Conservation (phyloP, 2,797 vertebrate species). For the Synanceia verrucosa region DNA sequence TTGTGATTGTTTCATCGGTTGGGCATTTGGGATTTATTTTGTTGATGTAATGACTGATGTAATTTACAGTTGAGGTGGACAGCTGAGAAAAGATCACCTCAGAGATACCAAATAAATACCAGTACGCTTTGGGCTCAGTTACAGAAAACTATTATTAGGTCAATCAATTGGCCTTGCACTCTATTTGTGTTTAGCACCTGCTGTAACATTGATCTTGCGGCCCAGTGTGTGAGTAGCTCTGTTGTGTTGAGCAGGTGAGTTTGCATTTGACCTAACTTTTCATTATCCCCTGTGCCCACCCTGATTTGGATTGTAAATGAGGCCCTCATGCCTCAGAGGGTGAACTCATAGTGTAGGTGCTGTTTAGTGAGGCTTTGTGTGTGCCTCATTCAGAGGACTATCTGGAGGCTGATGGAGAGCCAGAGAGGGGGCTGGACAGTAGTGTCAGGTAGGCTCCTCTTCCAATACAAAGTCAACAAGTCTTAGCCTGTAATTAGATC, state of each 20-base stretch:
- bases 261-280: slow-evolving; percentile 68
- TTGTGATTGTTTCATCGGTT: slow-evolving; percentile 44
- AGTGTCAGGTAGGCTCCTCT: slow-evolving; percentile 69
- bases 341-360: slow-evolving; percentile 31
- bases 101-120: slow-evolving; percentile 34
- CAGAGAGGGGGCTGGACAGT: slow-evolving; percentile 38
- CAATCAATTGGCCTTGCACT: slow-evolving; percentile 5
- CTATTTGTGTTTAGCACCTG: slow-evolving; percentile 8
- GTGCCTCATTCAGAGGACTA: slow-evolving; percentile 46
- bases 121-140: neutral
- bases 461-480: slow-evolving; percentile 78
- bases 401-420: slow-evolving; percentile 19
- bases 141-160: slow-evolving; percentile 9
- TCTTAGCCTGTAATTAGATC: slow-evolving; percentile 83
- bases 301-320: slow-evolving; percentile 87
- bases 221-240: slow-evolving; percentile 43
- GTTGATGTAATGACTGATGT: slow-evolving; percentile 46
- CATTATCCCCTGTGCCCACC: slow-evolving; percentile 55
- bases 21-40: slow-evolving; percentile 49
- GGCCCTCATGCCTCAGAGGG: slow-evolving; percentile 44
- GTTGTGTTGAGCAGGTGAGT: slow-evolving; percentile 61
- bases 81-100: slow-evolving; percentile 10
- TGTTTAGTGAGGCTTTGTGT: slow-evolving; percentile 42
- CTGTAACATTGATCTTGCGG: slow-evolving; percentile 31
- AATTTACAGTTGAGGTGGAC: slow-evolving; percentile 14